Evolutionary conservation across 2,797 vertebrate species (phyloP), one percentile per base, ranked within the genome.

Genomic region (Hipposideros larvatus): DNA sequence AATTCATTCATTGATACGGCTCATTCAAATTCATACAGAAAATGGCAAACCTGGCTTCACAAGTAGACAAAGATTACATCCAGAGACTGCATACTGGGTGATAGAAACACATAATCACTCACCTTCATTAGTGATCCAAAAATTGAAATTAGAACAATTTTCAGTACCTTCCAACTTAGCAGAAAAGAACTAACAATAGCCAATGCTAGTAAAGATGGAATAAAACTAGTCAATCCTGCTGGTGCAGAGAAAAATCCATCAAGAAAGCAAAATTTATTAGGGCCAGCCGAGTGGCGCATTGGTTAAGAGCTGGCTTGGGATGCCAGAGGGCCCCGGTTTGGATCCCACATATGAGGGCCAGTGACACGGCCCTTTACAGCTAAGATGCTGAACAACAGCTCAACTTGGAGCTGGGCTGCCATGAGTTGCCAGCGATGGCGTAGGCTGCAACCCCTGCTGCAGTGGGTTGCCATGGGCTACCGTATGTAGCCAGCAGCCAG

Each of bases 21-120:
- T 65, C 37, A 79, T 22, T 75, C 85, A 87, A 78, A 92, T 68
- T 66, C 57, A 65, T 37, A 34, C 88, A 79, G 59, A 87, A 94
- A 92, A 94, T 31, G 65, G 66, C 59, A 90, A 83, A 79, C 9
- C 22, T 43, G 59, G 73, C 10, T 68, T 66, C 31, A 31, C 21
- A 59, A 70, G 21, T 6, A 61, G 79, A 86, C 22, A 65, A 85
- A 77, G 22, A 77, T 53, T 75, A 37, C 19, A 78, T 86, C 41
- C 57, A 94, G 21, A 87, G 41, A 31, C 13, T 80, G 19, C 31
- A 90, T 4, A 18, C 37, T 84, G 53, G n/a, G n/a, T 53, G 70
- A 87, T 7, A 63, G 28, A 34, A 70, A 70, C 53, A 65, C 2
- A 3, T 18, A 11, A 59, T 46, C 26, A 46, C 15, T 31, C 15